Base-by-base conservation (phyloP, 2,113 vertebrate species). In the Australoheros scitulus region DNA sequence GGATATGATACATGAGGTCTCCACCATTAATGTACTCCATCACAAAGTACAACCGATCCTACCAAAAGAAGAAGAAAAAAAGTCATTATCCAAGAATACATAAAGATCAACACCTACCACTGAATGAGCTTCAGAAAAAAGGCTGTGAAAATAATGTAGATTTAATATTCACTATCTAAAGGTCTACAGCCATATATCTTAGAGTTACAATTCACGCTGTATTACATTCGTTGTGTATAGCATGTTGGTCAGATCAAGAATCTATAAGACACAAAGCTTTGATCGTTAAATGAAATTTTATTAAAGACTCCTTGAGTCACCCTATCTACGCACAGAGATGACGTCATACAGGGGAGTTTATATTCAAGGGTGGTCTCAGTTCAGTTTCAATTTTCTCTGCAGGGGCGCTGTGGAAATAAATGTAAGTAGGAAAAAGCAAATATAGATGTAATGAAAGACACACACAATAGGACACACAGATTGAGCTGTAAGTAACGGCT, bases 11-110 rank as follows among this genome's bases (percentile, higher is more conserved):
- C 98, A 99, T 99, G 86, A 99, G 97, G 79, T 99, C 98, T 41
- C 98, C 98, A 2, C 98, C 98, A 0, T 98, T 99, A 89, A 99
- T 98, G n/a, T 99, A 99, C 58, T 99, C 98, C 98, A 99, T 99
- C 84, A 99, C 98, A 82, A 99, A 99, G 94, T 99, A 99, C 18
- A 99, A 96, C 3, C 98, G 98, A 82, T 99, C 98, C 98, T 99
- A 83, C 26, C 50, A 52, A 20, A 4, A 89, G n/a, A 63, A 61
- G 61, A 57, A 47, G 11, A 41, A 9, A 29, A 18, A 26, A 70
- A 0, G 55, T 81, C 55, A 63, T 75, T 75, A 32, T 74, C 32
- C 32, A 74, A 43, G 32, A 11, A 32, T 17, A 29, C 22, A 63
- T 55, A 76, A n/a, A 58, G 15, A 38, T 29, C 61, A 41, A 6